Percentiles rank a stretch among this genome's conserved stretches.
Evolutionary conservation across 1,140 invertebrate genomes (phyloP).

Genomic region (Anoplophora glabripennis): DNA sequence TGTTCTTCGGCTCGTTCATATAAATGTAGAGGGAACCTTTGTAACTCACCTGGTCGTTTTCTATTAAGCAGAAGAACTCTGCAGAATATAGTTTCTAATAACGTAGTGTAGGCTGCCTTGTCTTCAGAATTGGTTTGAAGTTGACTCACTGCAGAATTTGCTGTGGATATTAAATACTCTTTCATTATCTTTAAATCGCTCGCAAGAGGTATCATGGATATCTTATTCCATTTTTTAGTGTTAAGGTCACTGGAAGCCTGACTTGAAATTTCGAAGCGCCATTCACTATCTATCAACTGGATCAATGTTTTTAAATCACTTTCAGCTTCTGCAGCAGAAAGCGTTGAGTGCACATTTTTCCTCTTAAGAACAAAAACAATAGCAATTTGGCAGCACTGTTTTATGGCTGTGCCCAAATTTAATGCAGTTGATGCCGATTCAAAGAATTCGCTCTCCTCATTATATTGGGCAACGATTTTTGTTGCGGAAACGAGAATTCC

Average conservation of each 20-base stretch:
- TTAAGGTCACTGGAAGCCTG: slow-evolving; percentile 40
- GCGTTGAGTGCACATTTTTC: background rate
- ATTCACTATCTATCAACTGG: slow-evolving; percentile 28
- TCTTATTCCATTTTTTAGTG: slow-evolving; percentile 42
- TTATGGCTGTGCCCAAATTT: slow-evolving; percentile 27
- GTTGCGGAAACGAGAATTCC: slow-evolving; percentile 19
- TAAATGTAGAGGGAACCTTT: slow-evolving; percentile 18
- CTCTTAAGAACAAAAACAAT: slow-evolving; percentile 22
- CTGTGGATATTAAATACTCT: slow-evolving; percentile 30
- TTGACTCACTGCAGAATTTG: slow-evolving; percentile 13
- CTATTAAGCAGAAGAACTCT: slow-evolving; percentile 36
- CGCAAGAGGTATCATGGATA: slow-evolving; percentile 42
- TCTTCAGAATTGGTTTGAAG: slow-evolving; percentile 16
- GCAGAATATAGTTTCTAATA: slow-evolving; percentile 38
- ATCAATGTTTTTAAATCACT: slow-evolving; percentile 29
- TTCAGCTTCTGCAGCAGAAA: slow-evolving; percentile 23
- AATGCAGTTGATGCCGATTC: slow-evolving; percentile 26
- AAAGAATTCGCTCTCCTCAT: slow-evolving; percentile 20
- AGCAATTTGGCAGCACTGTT: slow-evolving; percentile 28
- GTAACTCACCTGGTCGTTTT: slow-evolving; percentile 35
- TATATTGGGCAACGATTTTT: slow-evolving; percentile 23
- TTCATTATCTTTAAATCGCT: slow-evolving; percentile 43
- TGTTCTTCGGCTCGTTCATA: slow-evolving; percentile 5
- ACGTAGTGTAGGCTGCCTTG: slow-evolving; percentile 23
- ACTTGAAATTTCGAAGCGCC: slow-evolving; percentile 29